These are phyloP conservation scores for Ectropis crepuscularia DNA, from an alignment of 2,888 invertebrate genomes.

Conservation along the genomic window DNA sequence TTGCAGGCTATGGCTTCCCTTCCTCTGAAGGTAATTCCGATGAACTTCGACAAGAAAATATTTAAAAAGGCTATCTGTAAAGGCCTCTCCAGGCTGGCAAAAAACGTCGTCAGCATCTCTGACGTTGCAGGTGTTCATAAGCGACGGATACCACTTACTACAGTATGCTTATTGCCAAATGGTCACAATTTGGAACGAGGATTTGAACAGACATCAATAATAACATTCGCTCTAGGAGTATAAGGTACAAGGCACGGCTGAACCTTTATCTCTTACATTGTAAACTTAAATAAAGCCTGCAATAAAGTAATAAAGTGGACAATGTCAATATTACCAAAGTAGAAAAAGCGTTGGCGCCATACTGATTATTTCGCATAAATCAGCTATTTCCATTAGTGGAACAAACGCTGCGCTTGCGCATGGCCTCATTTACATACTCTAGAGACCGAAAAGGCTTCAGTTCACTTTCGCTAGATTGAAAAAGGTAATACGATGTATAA, in stretches of 20 bases:
- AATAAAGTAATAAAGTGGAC: constrained; percentile 18
- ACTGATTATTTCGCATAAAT: constrained; percentile 56
- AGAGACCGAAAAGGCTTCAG: constrained; percentile 42
- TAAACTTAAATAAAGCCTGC: constrained; percentile 12
- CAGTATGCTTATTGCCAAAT: too few relatives aligned
- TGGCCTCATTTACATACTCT: constrained; percentile 52
- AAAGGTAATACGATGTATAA: constrained; percentile 40
- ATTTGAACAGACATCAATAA: too few relatives aligned
- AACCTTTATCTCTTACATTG: constrained; percentile 1
- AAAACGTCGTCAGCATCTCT: too few relatives aligned
- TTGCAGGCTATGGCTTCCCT: too few relatives aligned
- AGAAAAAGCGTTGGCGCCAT: constrained; percentile 43
- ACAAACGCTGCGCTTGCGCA: constrained; percentile 53
- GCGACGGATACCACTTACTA: too few relatives aligned
- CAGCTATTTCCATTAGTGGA: constrained; percentile 53
- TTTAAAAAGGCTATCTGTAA: too few relatives aligned
- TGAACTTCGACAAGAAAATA: too few relatives aligned
- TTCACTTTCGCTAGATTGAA: constrained; percentile 42
- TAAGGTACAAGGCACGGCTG: background rate
- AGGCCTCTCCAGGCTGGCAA: too few relatives aligned
- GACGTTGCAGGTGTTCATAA: too few relatives aligned
- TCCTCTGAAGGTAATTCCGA: too few relatives aligned
- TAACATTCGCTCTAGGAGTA: too few relatives aligned
- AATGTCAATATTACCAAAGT: constrained; percentile 30
- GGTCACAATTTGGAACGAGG: too few relatives aligned